Conservation (phyloP, 2,797 vertebrate species). For the Bufotes viridis region DNA sequence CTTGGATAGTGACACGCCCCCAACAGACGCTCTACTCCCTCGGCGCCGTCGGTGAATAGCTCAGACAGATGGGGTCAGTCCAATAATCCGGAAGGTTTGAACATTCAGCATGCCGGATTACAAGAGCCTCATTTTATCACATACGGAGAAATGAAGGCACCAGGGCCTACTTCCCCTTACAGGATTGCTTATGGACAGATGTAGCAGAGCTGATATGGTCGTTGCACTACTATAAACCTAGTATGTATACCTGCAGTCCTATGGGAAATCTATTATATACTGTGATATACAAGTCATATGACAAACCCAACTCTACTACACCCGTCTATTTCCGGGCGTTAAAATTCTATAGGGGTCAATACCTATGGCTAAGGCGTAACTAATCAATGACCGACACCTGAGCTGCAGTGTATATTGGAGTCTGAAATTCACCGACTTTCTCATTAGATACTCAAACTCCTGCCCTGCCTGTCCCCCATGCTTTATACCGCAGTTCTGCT, state of each 20-base stretch:
- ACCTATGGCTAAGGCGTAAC: neutral
- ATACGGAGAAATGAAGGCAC: no score
- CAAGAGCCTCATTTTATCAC: neutral
- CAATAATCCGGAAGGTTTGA: neutral
- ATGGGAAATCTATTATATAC: no score
- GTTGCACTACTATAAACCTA: no score
- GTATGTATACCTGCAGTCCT: no score
- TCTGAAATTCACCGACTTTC: neutral
- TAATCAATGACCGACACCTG: neutral
- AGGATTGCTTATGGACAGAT: neutral
- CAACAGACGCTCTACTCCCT: neutral
- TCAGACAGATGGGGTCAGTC: neutral
- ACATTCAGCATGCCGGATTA: neutral
- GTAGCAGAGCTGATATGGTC: neutral
- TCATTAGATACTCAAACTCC: neutral
- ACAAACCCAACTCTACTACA: neutral
- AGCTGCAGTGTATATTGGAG: no score
- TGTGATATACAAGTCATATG: no score
- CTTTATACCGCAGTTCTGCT: neutral
- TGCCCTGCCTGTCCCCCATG: neutral
- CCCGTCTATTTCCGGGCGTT: neutral
- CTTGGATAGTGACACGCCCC: neutral
- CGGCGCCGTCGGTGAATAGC: neutral
- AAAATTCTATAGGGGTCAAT: neutral
- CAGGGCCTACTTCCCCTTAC: neutral